Evolutionary conservation across 2,113 vertebrate species (phyloP).

Genomic region (Macroglossus sobrinus): DNA sequence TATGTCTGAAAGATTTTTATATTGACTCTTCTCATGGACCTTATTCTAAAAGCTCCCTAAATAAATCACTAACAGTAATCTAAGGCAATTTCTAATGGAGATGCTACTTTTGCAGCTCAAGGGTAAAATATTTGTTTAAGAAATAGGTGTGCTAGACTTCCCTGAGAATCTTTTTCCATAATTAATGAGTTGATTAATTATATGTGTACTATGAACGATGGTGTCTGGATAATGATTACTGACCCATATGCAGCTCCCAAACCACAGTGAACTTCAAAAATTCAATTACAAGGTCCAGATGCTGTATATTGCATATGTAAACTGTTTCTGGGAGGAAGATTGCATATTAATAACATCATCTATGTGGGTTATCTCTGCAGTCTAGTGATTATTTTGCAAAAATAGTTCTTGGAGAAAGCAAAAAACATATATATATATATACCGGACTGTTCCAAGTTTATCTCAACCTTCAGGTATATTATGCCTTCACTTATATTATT

Average conservation of each 20-base stretch:
- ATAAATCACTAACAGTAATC: neutral
- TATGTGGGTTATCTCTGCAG: constrained; percentile 26
- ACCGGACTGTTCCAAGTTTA: neutral
- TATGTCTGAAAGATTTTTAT: neutral
- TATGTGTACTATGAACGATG: constrained; percentile 43
- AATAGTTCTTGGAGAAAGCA: neutral
- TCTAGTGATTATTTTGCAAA: neutral
- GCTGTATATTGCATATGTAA: constrained; percentile 50
- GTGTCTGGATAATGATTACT: constrained; percentile 57
- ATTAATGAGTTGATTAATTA: constrained; percentile 76
- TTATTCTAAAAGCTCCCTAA: neutral
- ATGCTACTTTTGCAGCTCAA: constrained; percentile 41
- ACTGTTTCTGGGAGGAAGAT: constrained; percentile 32
- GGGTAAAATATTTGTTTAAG: constrained; percentile 59
- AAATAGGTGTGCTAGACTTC: constrained; percentile 61
- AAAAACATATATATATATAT: neutral
- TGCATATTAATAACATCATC: constrained; percentile 59
- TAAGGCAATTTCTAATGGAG: neutral
- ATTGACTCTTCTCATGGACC: neutral
- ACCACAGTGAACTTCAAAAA: constrained; percentile 62
- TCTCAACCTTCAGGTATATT: neutral
- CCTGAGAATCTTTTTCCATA: constrained; percentile 57
- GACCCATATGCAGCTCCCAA: constrained; percentile 61
- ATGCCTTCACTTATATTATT: neutral
- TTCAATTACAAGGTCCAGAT: constrained; percentile 68